Conservation (phyloP, 2,888 invertebrate species). For the Quadroppia sp. region DNA sequence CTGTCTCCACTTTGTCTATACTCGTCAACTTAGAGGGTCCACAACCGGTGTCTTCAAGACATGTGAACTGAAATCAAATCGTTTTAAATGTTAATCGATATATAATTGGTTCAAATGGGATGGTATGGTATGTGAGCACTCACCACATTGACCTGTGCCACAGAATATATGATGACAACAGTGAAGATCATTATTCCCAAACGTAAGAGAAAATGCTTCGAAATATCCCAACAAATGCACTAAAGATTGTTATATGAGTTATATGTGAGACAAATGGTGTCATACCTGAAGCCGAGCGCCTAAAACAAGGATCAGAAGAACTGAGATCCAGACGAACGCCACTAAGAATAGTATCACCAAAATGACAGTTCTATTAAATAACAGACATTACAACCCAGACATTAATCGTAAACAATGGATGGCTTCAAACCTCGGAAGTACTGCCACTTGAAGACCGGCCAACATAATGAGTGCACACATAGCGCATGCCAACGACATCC, state of each 20-base stretch:
- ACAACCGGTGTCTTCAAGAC: slow-evolving; percentile 46
- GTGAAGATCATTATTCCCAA: slow-evolving; percentile 82
- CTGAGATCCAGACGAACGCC: slow-evolving; percentile 84
- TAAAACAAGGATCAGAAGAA: slow-evolving; percentile 74
- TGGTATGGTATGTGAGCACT: slow-evolving; percentile 54
- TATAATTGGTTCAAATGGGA: background rate
- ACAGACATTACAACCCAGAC: slow-evolving; percentile 11
- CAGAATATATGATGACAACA: slow-evolving; percentile 76
- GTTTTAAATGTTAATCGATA: too few relatives aligned
- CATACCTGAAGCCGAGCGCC: slow-evolving; percentile 66
- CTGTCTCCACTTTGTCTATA: slow-evolving; percentile 47
- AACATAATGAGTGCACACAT: slow-evolving; percentile 68
- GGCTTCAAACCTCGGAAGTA: slow-evolving; percentile 63
- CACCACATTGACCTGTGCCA: slow-evolving; percentile 89
- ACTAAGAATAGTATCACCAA: slow-evolving; percentile 77
- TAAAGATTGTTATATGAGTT: slow-evolving; percentile 55
- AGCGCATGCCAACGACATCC: slow-evolving; percentile 67
- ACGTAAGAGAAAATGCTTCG: slow-evolving; percentile 73
- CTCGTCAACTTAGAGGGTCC: background rate
- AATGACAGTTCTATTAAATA: slow-evolving; percentile 63
- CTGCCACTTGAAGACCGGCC: slow-evolving; percentile 71
- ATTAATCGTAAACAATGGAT: background rate
- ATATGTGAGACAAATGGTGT: too few relatives aligned
- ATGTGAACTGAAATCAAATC: slow-evolving; percentile 48
- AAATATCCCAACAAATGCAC: slow-evolving; percentile 80